Base-by-base conservation (phyloP, 2,113 vertebrate genomes). In the Thymallus thymallus region DNA sequence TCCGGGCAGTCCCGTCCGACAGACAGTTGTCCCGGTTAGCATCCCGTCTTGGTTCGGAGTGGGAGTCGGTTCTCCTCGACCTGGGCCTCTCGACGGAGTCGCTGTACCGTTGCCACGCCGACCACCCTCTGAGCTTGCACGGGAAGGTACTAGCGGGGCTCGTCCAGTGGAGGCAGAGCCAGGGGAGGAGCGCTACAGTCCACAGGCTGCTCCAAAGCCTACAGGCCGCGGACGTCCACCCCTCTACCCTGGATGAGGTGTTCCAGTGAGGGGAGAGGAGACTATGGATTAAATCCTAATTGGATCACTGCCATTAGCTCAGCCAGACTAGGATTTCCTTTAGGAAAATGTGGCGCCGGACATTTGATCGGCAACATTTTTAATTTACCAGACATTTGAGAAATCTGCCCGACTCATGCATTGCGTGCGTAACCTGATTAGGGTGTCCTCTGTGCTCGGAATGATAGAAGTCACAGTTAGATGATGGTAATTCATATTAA, bases 11-110 rank as follows among this genome's bases (percentile, higher is more conserved):
- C 13, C 97, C 95, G 0, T 94, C 95, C 0, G 95, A 97, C 71
- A 93, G 75, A 77, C 94, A 96, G 79, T 79, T 99, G 75, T 97
- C 92, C 88, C 90, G 86, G 41, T 91, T 99, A 75, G 95, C 95
- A 0, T 86, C 89, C 26, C 89, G 71, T 22, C 90, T 99, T 7
- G 95, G 97, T 2, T 64, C 91, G 0, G 94, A 97, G 73, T 98
- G 95, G 96, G 96, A 98, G 79, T 76, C 83, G 1, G 74, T 97
- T 2, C 85, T 94, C 74, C 82, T 97, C 82, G 92, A 93, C 5
- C 89, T 98, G 87, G 97, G 96, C 4, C 84, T 98, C 89, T 92
- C 95, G 0, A 80, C 89, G 3, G 90, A 84, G 3, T 93, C 94
- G 2, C 55, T 98, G 86, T 96, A 95, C 75, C 92, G 93, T 58